A percentile compares a stretch with the other conserved stretches of the same genome.
Conservation (phyloP, 1,140 invertebrate species). For the Diorhabda sublineata region DNA sequence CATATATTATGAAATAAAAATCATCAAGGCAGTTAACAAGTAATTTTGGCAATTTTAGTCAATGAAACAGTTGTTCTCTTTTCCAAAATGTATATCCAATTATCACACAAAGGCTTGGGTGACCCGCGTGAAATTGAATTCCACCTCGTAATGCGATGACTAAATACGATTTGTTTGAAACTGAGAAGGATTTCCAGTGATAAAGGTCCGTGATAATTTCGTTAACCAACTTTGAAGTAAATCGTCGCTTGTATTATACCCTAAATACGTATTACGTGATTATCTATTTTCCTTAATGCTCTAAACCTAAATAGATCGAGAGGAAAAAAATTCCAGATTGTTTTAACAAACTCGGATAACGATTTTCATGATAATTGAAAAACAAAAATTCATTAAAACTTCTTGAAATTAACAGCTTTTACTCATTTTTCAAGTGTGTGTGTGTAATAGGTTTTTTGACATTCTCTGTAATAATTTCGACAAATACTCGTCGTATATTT, state of each 20-base stretch:
- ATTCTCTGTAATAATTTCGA: no score
- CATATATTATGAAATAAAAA: no score
- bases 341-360: no score
- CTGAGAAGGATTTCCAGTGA: background rate
- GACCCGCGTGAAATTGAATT: background rate
- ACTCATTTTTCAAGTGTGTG: no score
- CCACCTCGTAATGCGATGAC: background rate
- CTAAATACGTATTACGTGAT: background rate
- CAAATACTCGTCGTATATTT: no score
- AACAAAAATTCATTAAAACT: no score
- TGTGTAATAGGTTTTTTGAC: no score
- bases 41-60: background rate
- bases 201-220: background rate
- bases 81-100: background rate
- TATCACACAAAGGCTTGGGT: constrained; percentile 1
- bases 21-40: background rate
- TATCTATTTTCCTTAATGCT: background rate
- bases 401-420: no score
- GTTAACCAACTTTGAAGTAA: background rate
- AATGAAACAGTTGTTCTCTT: background rate
- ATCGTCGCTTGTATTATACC: background rate
- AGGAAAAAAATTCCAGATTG: no score
- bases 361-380: no score
- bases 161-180: background rate
- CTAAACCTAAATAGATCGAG: no score